Conservation (phyloP, 2,113 vertebrate species). For the Misgurnus mizolepis region DNA sequence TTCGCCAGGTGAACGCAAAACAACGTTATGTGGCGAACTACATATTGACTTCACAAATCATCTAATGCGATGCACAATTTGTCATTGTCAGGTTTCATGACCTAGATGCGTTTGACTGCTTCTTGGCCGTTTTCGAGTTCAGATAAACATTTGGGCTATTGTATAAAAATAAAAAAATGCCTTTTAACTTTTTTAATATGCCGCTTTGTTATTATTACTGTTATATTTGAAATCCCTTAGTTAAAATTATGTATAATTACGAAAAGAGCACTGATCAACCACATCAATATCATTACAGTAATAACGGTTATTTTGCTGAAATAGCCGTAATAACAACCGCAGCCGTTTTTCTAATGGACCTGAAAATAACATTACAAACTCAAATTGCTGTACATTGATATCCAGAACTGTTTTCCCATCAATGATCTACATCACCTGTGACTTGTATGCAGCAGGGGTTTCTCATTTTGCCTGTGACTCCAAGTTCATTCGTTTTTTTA, state of each 20-base stretch:
- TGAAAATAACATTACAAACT: slow-evolving; percentile 41
- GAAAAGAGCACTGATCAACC: slow-evolving; percentile 28
- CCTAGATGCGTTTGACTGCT: too few relatives aligned
- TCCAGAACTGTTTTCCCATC: slow-evolving; percentile 33
- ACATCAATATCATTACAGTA: slow-evolving; percentile 44
- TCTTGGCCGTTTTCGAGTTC: too few relatives aligned
- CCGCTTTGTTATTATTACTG: neutral
- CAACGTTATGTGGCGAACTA: neutral
- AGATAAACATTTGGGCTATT: too few relatives aligned
- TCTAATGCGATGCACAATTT: too few relatives aligned
- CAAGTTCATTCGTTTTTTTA: slow-evolving; percentile 71
- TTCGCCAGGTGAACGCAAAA: slow-evolving; percentile 40
- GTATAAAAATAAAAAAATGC: too few relatives aligned
- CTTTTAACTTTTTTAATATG: neutral
- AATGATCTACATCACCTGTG: slow-evolving; percentile 39
- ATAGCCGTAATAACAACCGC: slow-evolving; percentile 23
- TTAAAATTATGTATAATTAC: slow-evolving; percentile 28
- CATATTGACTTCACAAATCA: too few relatives aligned
- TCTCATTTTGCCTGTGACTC: slow-evolving; percentile 41
- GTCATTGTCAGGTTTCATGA: too few relatives aligned
- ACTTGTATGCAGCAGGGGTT: slow-evolving; percentile 18
- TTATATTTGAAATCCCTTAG: neutral
- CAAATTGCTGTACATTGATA: slow-evolving; percentile 42
- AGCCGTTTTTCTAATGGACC: slow-evolving; percentile 48
- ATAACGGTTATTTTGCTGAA: slow-evolving; percentile 18